Base-by-base conservation (phyloP, 1,140 invertebrate species). In the Plectrocnemia conspersa region DNA sequence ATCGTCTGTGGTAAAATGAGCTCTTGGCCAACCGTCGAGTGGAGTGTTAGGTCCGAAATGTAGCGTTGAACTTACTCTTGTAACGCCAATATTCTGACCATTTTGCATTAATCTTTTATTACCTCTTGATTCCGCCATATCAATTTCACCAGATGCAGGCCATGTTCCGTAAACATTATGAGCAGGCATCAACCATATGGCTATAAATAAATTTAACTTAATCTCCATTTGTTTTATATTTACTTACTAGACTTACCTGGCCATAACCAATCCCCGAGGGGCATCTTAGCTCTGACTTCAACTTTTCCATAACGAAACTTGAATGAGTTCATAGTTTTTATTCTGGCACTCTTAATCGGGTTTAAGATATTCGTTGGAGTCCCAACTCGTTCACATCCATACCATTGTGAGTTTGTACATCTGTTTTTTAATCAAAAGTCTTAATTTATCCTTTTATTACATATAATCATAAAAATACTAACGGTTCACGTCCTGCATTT, bases 191-290 rank as follows among this genome's bases (percentile, higher is more conserved):
- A 82, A 52, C 80, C 79, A 82, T 54, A 82, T 75, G 13, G 77
- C 80, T 75, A 49, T 33, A 61, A 59, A 27, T 42, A n/a, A 29
- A n/a, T 29, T n/a, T 6, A 29, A 29, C n/a, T 29, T 29, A 6
- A 7, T 6, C n/a, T 29, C n/a, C 27, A n/a, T 29, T 29, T 29
- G 27, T 6, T 6, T n/a, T 29, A 38, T 38, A 10, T 6, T 15
- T 18, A 42, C 25, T 24, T 44, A 44, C 18, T 18, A 2, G 10
- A 15, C 15, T 61, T 68, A 83, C 82, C 81, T 66, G 85, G 84
- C 80, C 83, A 85, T 3, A 87, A 62, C 86, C 85, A 88, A 67
- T 88, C 85, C 42, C 85, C 85, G 16, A 71, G 66, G 0, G 85
- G 85, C 70, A 87, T 72, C 67, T 84, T 86, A 1, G 84, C 84